Evolutionary conservation across 1,140 invertebrate species (phyloP), one percentile per base, ranked within the genome.

Genomic region (Rhagoletis pomonella): DNA sequence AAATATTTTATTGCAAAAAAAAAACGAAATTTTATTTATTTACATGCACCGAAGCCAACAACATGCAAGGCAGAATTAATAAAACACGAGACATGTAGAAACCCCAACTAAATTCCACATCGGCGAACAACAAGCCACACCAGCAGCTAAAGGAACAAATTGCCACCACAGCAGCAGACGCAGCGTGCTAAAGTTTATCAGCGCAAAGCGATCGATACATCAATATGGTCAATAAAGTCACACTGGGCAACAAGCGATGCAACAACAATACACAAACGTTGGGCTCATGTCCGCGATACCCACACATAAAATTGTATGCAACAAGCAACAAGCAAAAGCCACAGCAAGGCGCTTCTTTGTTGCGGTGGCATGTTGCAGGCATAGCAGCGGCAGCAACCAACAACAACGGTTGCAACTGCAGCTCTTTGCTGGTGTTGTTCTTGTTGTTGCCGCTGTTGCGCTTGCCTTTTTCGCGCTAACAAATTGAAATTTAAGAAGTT

Each of bases 341-440:
- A 50, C 73, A 81, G 73, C 47, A 19, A 81, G 44, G 47, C 44
- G 73, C 47, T 55, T 19, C 73, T 55, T 55, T 81, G 50, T 55
- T 81, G 73, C n/a, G n/a, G n/a, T 81, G n/a, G 47, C 73, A 29
- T 55, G 73, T 81, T 81, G 73, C 69, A 29, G 64, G 4, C 19
- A 91, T 90, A 91, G 90, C 86, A 88, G 87, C 87, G 88, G 88
- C 89, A 62, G 17, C 17, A 62, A 14, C 17, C 77, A 58, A 58
- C 77, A 44, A 47, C 42, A 73, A 47, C 4, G 47, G 29, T 9
- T 84, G 62, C n/a, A n/a, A n/a, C n/a, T n/a, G n/a, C n/a, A n/a
- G n/a, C n/a, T n/a, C n/a, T n/a, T n/a, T n/a, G n/a, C n/a, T n/a
- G n/a, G n/a, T n/a, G n/a, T n/a, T n/a, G n/a, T n/a, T n/a, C n/a